Evolutionary conservation across 2,797 vertebrate species (phyloP), one percentile per base, ranked within the genome.

Genomic region (Melanotaenia parkinsoni): DNA sequence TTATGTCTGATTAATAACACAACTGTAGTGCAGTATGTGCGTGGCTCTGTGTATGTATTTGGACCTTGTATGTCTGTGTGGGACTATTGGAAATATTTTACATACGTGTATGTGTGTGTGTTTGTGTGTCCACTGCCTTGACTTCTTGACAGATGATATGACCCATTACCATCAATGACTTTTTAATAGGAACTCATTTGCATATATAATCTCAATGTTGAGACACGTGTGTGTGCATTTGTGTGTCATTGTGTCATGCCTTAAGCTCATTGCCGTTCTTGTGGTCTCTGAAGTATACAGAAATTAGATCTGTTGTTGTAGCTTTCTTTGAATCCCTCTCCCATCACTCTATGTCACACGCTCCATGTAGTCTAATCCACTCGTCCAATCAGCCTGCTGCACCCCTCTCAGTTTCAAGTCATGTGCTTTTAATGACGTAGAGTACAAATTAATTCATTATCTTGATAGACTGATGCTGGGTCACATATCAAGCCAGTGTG

Each of bases 131-230:
- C 68, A 77, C 58, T 72, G 71, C 60, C 70, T 68, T 69, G 77
- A 87, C 72, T 88, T 87, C 68, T 86, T 81, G 86, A 91, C 80
- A 84, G 82, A 74, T 84, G 81, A 88, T 91, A 88, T 90, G 84
- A 91, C 90, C 82, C 77, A 89, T 91, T 85, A 90, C 85, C 85
- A 89, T 92, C 85, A 86, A 75, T 91, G 79, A 83, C 77, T 88
- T 85, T 90, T 89, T 91, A 91, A 91, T 91, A 78, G 63, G 53
- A 78, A 35, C 79, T 89, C 57, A 91, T 93, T 92, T 91, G 79
- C 89, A 89, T 91, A 80, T 76, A 75, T 83, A 88, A 87, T 87
- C 66, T 86, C 63, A 80, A 33, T 67, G 64, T 75, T 70, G 60
- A 77, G 56, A 37, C 35, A 7, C 10, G 35, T 37, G 35, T 37